Conservation (phyloP, 2,797 vertebrate genomes). For the Serranus cabrilla region DNA sequence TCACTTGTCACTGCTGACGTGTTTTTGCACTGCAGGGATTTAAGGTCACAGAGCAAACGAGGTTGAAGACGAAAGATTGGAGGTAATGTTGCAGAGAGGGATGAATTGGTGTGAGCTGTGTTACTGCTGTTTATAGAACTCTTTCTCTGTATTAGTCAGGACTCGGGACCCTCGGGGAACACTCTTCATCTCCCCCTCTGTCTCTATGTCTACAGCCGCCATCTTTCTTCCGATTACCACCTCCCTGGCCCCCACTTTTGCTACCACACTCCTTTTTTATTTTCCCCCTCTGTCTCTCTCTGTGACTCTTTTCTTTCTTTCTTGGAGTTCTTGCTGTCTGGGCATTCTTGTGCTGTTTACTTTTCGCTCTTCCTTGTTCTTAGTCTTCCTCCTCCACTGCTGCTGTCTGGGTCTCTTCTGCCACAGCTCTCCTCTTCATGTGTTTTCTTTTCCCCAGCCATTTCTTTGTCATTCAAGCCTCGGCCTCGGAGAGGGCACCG, state of each 20-base stretch:
- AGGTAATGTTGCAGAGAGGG: slow-evolving; percentile 65
- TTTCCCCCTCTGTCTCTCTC: slow-evolving; percentile 7
- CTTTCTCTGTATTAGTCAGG: slow-evolving; percentile 69
- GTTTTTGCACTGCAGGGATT: slow-evolving; percentile 45
- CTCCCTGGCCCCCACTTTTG: slow-evolving; percentile 37
- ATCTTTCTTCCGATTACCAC: slow-evolving; percentile 72
- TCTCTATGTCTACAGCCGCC: slow-evolving; percentile 55
- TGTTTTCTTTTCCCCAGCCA: slow-evolving; percentile 5
- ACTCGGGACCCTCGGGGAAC: slow-evolving; percentile 55
- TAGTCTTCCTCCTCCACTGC: slow-evolving; percentile 8
- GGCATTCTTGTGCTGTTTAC: slow-evolving; percentile 43
- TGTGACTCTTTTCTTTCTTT: slow-evolving; percentile 6
- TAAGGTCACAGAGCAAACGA: slow-evolving; percentile 58
- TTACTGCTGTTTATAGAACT: slow-evolving; percentile 74
- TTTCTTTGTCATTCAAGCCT: slow-evolving; percentile 48
- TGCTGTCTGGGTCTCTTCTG: slow-evolving; percentile 11
- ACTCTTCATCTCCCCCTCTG: slow-evolving; percentile 54
- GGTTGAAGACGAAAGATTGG: slow-evolving; percentile 49
- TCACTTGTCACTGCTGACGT: slow-evolving; percentile 36
- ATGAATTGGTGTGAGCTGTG: slow-evolving; percentile 56
- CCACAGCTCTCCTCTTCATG: slow-evolving; percentile 7
- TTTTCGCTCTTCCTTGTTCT: slow-evolving; percentile 31
- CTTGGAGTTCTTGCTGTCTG: slow-evolving; percentile 40
- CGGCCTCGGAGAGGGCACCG: slow-evolving; percentile 47
- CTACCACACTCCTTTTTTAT: slow-evolving; percentile 21